A percentile compares a stretch with the other conserved stretches of the same genome.
phyloP scores from a whole-genome alignment of 2,888 invertebrate species.

The Diloba caeruleocephala region DNA sequence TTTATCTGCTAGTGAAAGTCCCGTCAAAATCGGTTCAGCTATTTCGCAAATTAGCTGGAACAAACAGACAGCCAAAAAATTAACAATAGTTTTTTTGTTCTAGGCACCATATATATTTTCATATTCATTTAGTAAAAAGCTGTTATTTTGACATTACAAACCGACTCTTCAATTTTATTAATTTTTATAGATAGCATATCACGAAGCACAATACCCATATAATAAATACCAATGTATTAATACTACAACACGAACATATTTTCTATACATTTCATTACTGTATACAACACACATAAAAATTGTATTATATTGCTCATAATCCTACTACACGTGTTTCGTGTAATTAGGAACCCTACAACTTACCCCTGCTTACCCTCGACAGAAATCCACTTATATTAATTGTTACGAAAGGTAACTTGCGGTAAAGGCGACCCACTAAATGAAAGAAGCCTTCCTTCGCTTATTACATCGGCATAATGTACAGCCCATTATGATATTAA shows the following conservation, averaged over 20 bases:
- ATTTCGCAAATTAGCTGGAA: no score
- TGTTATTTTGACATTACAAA: no score
- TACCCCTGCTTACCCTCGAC: slow-evolving; percentile 43
- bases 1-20: no score
- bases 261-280: slow-evolving; percentile 20
- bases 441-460: slow-evolving; percentile 50
- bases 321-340: slow-evolving; percentile 35
- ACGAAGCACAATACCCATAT: not conserved
- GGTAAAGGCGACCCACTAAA: slow-evolving; percentile 56
- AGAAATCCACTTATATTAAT: slow-evolving; percentile 61
- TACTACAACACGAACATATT: slow-evolving; percentile 8
- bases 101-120: no score
- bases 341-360: slow-evolving; percentile 48
- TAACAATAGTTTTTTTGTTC: no score
- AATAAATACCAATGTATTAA: not conserved
- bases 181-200: no score
- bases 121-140: no score
- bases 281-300: slow-evolving; percentile 21
- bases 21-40: no score
- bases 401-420: slow-evolving; percentile 62
- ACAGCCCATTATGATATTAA: slow-evolving; percentile 46
- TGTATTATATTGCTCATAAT: slow-evolving; percentile 37
- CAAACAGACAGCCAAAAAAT: no score
- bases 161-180: no score
- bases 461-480: slow-evolving; percentile 32